Conservation (phyloP, 1,140 invertebrate genomes). For the Drosophila ironensis region DNA sequence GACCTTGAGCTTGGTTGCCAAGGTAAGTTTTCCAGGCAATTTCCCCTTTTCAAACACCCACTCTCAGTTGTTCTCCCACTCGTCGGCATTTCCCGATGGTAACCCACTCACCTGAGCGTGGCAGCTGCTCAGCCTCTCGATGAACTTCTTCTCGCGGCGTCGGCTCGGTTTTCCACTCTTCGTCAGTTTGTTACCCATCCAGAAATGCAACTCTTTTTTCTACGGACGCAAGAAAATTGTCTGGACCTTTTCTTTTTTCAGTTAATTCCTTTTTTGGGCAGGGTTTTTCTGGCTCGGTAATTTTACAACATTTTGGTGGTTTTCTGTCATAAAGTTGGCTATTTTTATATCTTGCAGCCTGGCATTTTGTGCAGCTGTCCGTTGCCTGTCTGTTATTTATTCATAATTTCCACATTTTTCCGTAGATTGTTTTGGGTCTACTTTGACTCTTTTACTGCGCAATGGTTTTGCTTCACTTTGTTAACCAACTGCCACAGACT, state of each 20-base stretch:
- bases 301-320: neutral
- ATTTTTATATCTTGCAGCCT: neutral
- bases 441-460: no score
- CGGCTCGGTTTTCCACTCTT: constrained; percentile 42
- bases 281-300: neutral
- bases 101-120: constrained; percentile 56
- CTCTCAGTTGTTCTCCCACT: neutral
- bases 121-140: constrained; percentile 45
- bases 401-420: neutral
- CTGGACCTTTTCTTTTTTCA: neutral
- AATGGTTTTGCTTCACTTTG: no score
- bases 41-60: no score
- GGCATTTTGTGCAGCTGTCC: neutral
- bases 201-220: constrained; percentile 15
- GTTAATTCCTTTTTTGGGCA: neutral
- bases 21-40: constrained; percentile 25
- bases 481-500: no score
- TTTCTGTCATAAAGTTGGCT: neutral
- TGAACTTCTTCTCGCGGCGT: constrained; percentile 36
- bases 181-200: constrained; percentile 56
- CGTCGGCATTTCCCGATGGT: constrained; percentile 7
- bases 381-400: neutral
- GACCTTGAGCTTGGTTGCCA: constrained; percentile 36
- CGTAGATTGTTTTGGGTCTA: no score
- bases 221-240: neutral